phyloP scores from a whole-genome alignment of 2,888 invertebrate genomes.

The Trimorus sp. region DNA sequence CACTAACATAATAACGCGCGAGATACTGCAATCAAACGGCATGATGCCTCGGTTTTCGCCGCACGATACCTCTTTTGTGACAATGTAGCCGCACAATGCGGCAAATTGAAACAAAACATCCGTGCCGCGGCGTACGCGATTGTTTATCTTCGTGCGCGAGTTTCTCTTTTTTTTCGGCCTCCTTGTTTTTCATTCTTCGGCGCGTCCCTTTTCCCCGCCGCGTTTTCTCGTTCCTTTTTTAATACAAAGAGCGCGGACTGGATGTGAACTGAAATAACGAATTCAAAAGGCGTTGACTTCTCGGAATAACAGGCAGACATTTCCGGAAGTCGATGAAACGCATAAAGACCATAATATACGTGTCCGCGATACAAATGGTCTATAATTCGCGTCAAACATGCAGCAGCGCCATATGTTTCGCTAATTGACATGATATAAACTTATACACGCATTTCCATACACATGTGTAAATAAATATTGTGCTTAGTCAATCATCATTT shows the following conservation, averaged over 20 bases:
- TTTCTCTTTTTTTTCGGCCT: conserved; percentile 35
- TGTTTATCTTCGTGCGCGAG: conserved; percentile 52
- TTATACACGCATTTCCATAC: conserved; percentile 54
- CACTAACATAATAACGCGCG: conserved; percentile 41
- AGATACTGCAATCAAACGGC: conserved; percentile 56
- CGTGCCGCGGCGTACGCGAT: conserved; percentile 43
- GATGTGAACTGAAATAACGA: conserved; percentile 66
- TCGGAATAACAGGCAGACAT: conserved; percentile 66
- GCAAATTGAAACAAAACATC: conserved; percentile 57
- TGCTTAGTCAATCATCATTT: conserved; percentile 60
- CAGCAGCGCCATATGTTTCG: conserved; percentile 65
- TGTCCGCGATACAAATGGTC: conserved; percentile 67
- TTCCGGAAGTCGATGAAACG: conserved; percentile 69
- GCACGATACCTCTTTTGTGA: conserved; percentile 55
- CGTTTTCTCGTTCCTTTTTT: conserved; percentile 9
- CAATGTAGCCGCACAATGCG: conserved; percentile 44
- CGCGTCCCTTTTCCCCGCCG: conserved; percentile 4
- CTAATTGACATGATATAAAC: conserved; percentile 65
- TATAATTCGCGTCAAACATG: conserved; percentile 67
- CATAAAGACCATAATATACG: conserved; percentile 68
- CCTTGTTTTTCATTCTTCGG: not conserved
- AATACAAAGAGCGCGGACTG: conserved; percentile 54
- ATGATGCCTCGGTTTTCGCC: conserved; percentile 52
- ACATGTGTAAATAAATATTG: conserved; percentile 62
- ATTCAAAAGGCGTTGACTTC: conserved; percentile 68